phyloP scores from a whole-genome alignment of 2,888 invertebrate genomes.

The Dasysyrphus tricinctus region DNA sequence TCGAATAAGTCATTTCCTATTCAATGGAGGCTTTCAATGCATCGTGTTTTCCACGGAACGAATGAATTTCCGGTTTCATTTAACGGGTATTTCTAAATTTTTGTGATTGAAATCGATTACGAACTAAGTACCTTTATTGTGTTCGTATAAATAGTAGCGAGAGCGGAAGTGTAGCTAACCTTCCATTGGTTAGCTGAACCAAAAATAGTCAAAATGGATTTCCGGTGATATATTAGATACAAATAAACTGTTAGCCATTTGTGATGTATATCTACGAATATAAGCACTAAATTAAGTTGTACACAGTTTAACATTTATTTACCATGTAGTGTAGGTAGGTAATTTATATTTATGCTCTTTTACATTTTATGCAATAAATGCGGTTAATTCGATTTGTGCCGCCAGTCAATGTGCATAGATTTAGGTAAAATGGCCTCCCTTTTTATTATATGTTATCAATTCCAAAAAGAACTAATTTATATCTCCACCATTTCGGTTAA shows the following conservation, averaged over 20 bases:
- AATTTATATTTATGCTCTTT: not conserved
- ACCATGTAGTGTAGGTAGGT: not conserved
- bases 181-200: not conserved
- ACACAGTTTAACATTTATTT: not conserved
- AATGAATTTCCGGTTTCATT: constrained; percentile 61
- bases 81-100: constrained; percentile 42
- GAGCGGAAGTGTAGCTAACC: constrained; percentile 24
- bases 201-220: constrained; percentile 20
- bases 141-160: not conserved
- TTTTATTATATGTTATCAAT: too few relatives aligned
- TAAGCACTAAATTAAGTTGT: not conserved
- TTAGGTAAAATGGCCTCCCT: too few relatives aligned
- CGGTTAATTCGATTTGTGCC: not conserved
- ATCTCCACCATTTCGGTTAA: too few relatives aligned
- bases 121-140: not conserved
- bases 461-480: too few relatives aligned
- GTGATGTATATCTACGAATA: not conserved
- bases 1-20: constrained; percentile 65
- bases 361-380: not conserved
- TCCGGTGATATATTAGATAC: constrained; percentile 7
- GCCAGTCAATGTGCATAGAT: too few relatives aligned
- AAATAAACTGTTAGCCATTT: not conserved
- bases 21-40: constrained; percentile 26
- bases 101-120: constrained; percentile 7
- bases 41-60: constrained; percentile 35